Percentiles rank a stretch among this genome's conserved stretches.
These are phyloP conservation scores for Lochmaea capreae DNA, from an alignment of 2,888 invertebrate genomes.

Conservation along the genomic window DNA sequence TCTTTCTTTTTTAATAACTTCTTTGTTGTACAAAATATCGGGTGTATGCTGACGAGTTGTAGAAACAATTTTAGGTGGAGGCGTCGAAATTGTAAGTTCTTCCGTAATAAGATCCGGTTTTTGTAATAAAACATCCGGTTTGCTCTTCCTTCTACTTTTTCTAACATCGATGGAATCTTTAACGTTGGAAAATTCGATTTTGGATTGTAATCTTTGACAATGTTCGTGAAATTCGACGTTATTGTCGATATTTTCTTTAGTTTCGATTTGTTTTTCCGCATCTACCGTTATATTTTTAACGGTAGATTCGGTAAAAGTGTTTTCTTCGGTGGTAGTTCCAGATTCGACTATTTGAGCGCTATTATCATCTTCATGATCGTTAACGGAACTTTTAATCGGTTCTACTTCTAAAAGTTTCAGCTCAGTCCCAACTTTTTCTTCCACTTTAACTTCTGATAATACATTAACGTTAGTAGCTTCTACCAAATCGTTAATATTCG, in stretches of 20 bases:
- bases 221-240: slow-evolving; percentile 71
- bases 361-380: slow-evolving; percentile 72
- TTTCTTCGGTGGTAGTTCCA: slow-evolving; percentile 72
- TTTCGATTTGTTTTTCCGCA: slow-evolving; percentile 34
- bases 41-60: slow-evolving; percentile 51
- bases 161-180: slow-evolving; percentile 76
- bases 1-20: slow-evolving; percentile 82
- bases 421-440: slow-evolving; percentile 55
- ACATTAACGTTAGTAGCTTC: slow-evolving; percentile 48
- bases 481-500: slow-evolving; percentile 53
- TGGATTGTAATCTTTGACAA: slow-evolving; percentile 74
- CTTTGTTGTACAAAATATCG: slow-evolving; percentile 63
- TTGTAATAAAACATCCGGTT: slow-evolving; percentile 59
- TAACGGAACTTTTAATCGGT: slow-evolving; percentile 37
- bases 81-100: slow-evolving; percentile 57
- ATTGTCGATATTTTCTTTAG: slow-evolving; percentile 46
- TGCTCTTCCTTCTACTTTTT: slow-evolving; percentile 69
- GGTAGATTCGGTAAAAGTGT: slow-evolving; percentile 66
- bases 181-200: slow-evolving; percentile 77
- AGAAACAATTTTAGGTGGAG: slow-evolving; percentile 47
- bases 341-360: slow-evolving; percentile 68
- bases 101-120: slow-evolving; percentile 53
- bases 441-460: slow-evolving; percentile 17
- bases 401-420: slow-evolving; percentile 58
- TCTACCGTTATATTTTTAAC: slow-evolving; percentile 62